These are phyloP conservation scores for Eupeodes luniger DNA, from an alignment of 2,888 invertebrate genomes.

Conservation along the genomic window DNA sequence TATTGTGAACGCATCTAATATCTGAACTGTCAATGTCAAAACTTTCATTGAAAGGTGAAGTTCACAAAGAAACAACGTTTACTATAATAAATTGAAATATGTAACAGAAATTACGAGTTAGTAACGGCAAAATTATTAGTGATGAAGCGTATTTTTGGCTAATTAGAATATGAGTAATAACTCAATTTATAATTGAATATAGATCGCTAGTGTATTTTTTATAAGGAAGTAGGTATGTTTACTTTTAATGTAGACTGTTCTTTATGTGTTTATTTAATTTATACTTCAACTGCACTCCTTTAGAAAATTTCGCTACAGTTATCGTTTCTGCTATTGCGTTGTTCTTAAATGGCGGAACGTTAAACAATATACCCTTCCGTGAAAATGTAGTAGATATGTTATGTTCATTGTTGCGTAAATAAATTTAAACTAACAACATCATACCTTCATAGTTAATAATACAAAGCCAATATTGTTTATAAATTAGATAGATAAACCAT, in stretches of 20 bases:
- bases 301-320: slow-evolving; percentile 46
- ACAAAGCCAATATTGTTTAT: slow-evolving; percentile 1
- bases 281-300: neutral
- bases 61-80: neutral
- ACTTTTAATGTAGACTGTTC: neutral
- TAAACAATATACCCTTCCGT: slow-evolving; percentile 41
- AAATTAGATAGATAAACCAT: slow-evolving; percentile 9
- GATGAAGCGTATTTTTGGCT: no score
- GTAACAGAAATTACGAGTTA: no score
- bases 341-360: slow-evolving; percentile 22
- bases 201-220: no score
- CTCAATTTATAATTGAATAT: no score
- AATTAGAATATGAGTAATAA: no score
- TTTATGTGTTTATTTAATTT: neutral
- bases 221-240: neutral
- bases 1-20: no score
- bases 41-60: no score
- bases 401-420: slow-evolving; percentile 58
- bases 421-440: slow-evolving; percentile 31
- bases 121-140: no score
- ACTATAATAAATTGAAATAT: no score
- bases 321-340: slow-evolving; percentile 26
- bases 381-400: neutral
- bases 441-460: neutral
- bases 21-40: no score